phyloP scores from a whole-genome alignment of 2,888 invertebrate genomes.

The Mythimna pallens region DNA sequence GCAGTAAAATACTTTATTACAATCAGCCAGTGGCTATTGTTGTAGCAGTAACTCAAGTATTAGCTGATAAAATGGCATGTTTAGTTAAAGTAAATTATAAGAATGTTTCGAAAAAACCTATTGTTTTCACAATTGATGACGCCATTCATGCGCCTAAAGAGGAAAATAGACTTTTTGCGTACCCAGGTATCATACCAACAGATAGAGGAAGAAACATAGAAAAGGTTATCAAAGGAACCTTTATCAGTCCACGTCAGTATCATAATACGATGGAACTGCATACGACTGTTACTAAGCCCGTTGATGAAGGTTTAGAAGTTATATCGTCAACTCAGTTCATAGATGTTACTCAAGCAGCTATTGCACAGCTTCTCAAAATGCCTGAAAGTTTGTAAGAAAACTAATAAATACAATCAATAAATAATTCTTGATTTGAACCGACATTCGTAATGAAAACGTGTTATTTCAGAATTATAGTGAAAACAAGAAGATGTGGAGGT shows the following conservation, averaged over 20 bases:
- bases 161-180: conserved; percentile 70
- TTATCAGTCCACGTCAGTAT: conserved; percentile 70
- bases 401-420: no score
- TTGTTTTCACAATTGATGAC: conserved; percentile 82
- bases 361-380: conserved; percentile 70
- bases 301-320: conserved; percentile 72
- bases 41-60: conserved; percentile 91
- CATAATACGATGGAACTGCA: conserved; percentile 75
- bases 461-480: conserved; percentile 68
- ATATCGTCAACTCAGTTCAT: conserved; percentile 69
- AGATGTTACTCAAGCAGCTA: conserved; percentile 70
- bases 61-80: conserved; percentile 91
- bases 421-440: neutral
- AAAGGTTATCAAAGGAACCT: conserved; percentile 69
- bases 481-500: conserved; percentile 72
- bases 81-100: conserved; percentile 89
- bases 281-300: conserved; percentile 67
- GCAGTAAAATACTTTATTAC: conserved; percentile 89
- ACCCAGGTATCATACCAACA: conserved; percentile 68
- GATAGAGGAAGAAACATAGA: conserved; percentile 68
- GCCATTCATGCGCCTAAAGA: conserved; percentile 79
- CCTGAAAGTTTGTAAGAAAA: conserved; percentile 71
- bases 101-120: conserved; percentile 75
- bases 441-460: neutral
- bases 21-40: conserved; percentile 94